Conservation (phyloP, 2,888 invertebrate species). For the Thera obeliscata region DNA sequence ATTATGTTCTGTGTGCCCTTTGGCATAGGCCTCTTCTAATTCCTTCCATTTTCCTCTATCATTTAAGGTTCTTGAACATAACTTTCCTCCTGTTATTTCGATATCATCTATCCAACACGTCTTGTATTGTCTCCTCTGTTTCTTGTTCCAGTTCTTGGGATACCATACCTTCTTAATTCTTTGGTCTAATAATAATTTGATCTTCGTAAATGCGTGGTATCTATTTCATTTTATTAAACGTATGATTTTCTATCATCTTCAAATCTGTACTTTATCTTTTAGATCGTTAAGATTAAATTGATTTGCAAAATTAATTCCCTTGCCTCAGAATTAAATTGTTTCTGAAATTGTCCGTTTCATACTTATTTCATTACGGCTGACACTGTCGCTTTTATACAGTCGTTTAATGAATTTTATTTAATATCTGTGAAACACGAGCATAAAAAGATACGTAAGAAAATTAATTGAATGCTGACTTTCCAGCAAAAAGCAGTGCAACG, state of each 20-base stretch:
- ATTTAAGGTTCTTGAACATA: too few relatives aligned
- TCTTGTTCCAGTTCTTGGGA: too few relatives aligned
- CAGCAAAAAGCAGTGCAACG: too few relatives aligned
- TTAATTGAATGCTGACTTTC: neutral
- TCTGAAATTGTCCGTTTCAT: conserved; percentile 38
- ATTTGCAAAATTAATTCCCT: neutral
- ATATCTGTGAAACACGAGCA: neutral
- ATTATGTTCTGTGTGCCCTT: too few relatives aligned
- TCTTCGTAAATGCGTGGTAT: neutral
- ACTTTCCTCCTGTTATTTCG: too few relatives aligned
- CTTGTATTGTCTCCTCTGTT: too few relatives aligned
- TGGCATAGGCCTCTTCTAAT: too few relatives aligned
- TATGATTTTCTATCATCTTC: neutral
- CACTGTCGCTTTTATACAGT: conserved; percentile 14
- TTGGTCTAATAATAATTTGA: neutral
- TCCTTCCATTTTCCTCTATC: too few relatives aligned
- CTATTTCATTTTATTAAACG: neutral
- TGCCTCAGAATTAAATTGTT: conserved; percentile 7
- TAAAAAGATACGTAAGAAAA: neutral
- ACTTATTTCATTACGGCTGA: conserved; percentile 37
- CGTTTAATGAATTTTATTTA: neutral
- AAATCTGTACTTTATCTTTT: neutral
- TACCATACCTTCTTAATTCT: too few relatives aligned
- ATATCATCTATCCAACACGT: too few relatives aligned
- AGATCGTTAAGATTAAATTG: neutral